phyloP scores from a whole-genome alignment of 1,140 invertebrate species.

The Solenopsis invicta region DNA sequence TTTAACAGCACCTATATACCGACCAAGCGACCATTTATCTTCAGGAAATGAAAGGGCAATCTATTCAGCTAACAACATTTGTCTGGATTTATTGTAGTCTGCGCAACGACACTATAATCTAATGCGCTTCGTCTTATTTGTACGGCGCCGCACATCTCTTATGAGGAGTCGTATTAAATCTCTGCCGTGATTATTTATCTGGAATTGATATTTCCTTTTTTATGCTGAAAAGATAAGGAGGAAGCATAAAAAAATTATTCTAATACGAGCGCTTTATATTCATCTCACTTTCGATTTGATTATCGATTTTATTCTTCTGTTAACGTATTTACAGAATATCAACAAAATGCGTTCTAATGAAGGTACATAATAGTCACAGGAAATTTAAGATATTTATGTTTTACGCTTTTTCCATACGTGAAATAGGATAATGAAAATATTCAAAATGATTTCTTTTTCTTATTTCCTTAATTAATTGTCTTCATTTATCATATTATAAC shows the following conservation, averaged over 20 bases:
- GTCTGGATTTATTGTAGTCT: not conserved
- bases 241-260: not conserved
- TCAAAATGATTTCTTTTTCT: slow-evolving; percentile 11
- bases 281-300: not conserved
- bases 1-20: not conserved
- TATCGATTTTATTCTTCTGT: slow-evolving; percentile 7
- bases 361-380: not conserved
- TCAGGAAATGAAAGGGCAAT: not conserved
- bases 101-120: not conserved
- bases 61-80: not conserved
- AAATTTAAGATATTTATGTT: not conserved
- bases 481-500: not conserved
- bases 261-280: not conserved
- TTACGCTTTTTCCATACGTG: not conserved
- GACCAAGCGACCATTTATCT: not conserved
- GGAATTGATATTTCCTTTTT: slow-evolving; percentile 6
- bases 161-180: not conserved
- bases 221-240: not conserved
- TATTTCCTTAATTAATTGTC: not conserved
- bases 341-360: not conserved
- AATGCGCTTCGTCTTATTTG: slow-evolving; percentile 12
- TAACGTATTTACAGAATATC: not conserved
- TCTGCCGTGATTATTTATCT: not conserved
- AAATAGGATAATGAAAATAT: not conserved
- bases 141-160: slow-evolving; percentile 2